Evolutionary conservation across 2,797 vertebrate genomes (phyloP), one percentile per base, ranked within the genome.

Genomic region (Falco novaeseelandiae): DNA sequence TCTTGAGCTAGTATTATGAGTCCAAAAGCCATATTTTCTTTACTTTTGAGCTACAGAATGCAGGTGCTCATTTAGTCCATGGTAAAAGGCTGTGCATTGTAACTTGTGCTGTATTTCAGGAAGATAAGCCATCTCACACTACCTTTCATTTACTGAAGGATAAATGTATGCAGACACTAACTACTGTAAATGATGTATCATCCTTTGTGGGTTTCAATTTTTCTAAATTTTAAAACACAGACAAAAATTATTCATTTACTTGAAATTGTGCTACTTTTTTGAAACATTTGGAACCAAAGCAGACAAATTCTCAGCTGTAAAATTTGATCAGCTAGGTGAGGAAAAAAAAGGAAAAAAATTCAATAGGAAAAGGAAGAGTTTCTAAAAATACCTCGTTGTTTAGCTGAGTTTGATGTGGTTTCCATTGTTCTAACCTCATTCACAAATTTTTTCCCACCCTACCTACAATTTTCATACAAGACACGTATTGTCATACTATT

Each of bases 391-490:
- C 26, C 34, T 58, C 0, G 1, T 27, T 82, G 65, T 86, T 84
- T 54, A 89, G 76, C 51, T 32, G 62, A 78, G 67, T 38, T 89
- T 49, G 48, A 82, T 77, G 72, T 18, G 32, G 38, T 20, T 42
- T 93, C 91, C 36, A 87, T 89, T 92, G 91, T 91, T 95, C 79
- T 71, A 65, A 74, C 16, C 49, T 83, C 88, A 95, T 89, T 95
- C 81, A 96, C 95, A 96, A 96, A 27, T 49, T 95, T 97, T 98
- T 98, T 98, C 98, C 98, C 94, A 92, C 91, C 91, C 98, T 97
- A 98, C 94, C 98, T 93, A 94, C 95, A 84, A 91, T 83, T 98
- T 98, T 98, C 72, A 87, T 70, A 69, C 63, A 94, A 94, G 83
- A 94, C 44, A 71, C 16, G 77, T 34, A 95, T 90, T 94, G 93